Conservation (phyloP, 2,888 invertebrate species). For the Neoitamus cyanurus region DNA sequence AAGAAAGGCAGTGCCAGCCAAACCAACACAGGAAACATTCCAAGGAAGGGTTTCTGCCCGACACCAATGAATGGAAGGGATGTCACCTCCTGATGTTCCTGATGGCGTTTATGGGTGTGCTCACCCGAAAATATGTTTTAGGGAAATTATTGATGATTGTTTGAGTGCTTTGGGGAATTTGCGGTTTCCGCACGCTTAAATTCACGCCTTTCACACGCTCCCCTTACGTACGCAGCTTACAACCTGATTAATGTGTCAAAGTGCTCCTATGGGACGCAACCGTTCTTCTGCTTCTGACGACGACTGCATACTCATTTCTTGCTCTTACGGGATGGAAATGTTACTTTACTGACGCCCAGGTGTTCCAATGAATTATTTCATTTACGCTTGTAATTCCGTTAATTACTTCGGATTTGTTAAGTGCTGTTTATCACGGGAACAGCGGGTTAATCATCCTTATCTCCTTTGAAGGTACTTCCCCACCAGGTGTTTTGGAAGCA, state of each 20-base stretch:
- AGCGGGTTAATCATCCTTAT: neutral
- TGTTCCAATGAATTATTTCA: constrained; percentile 27
- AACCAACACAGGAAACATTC: neutral
- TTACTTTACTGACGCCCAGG: neutral
- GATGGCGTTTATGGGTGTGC: constrained; percentile 31
- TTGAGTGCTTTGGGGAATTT: constrained; percentile 52
- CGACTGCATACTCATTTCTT: neutral
- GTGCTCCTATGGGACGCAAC: constrained; percentile 19
- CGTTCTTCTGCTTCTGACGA: neutral
- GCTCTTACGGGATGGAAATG: neutral
- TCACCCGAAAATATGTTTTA: constrained; percentile 49
- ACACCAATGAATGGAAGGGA: constrained; percentile 11
- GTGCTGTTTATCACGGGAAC: neutral
- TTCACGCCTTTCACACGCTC: constrained; percentile 9
- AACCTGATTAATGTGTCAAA: constrained; percentile 48
- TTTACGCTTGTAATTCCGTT: constrained; percentile 8
- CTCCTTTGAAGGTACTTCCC: neutral
- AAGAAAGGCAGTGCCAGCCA: neutral
- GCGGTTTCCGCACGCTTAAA: constrained; percentile 49
- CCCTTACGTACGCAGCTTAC: constrained; percentile 18
- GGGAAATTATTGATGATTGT: constrained; percentile 53
- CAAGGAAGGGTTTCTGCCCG: constrained; percentile 36
- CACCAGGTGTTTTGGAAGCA: neutral
- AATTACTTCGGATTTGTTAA: constrained; percentile 4
- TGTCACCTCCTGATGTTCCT: constrained; percentile 15